Conservation (phyloP, 2,113 vertebrate species). For the Corythornis cristatus region DNA sequence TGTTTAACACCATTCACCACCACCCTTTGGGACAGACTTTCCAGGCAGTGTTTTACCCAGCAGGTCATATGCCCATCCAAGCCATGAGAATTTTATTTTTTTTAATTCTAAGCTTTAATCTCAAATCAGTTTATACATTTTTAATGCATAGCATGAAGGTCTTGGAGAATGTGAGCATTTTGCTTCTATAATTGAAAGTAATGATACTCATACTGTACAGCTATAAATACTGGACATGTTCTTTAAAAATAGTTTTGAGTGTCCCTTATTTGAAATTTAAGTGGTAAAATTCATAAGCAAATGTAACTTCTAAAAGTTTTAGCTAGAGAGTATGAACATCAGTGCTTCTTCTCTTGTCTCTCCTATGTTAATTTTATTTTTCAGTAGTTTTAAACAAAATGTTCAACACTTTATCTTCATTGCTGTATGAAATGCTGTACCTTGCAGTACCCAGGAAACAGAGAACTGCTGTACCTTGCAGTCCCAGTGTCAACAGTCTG, state of each 20-base stretch:
- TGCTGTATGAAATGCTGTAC: background rate
- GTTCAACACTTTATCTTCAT: background rate
- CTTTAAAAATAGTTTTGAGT: background rate
- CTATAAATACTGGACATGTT: background rate
- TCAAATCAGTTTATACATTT: background rate
- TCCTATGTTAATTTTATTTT: background rate
- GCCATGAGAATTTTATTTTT: too few species aligned
- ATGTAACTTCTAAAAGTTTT: background rate
- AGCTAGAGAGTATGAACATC: background rate
- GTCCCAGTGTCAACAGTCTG: background rate
- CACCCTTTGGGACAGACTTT: too few species aligned
- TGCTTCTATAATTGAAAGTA: background rate
- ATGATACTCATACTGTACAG: background rate
- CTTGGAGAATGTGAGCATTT: background rate
- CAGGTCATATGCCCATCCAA: too few species aligned
- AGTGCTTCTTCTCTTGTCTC: background rate
- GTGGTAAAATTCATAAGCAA: background rate
- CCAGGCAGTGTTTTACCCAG: too few species aligned
- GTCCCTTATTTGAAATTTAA: background rate
- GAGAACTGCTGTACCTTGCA: background rate
- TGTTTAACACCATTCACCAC: too few species aligned
- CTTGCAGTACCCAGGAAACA: background rate
- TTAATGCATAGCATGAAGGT: background rate
- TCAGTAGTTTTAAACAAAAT: background rate
- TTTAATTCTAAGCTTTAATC: background rate